A percentile compares a stretch with the other conserved stretches of the same genome.
phyloP scores from a whole-genome alignment of 1,140 invertebrate species.

The Lanistes nyassanus region DNA sequence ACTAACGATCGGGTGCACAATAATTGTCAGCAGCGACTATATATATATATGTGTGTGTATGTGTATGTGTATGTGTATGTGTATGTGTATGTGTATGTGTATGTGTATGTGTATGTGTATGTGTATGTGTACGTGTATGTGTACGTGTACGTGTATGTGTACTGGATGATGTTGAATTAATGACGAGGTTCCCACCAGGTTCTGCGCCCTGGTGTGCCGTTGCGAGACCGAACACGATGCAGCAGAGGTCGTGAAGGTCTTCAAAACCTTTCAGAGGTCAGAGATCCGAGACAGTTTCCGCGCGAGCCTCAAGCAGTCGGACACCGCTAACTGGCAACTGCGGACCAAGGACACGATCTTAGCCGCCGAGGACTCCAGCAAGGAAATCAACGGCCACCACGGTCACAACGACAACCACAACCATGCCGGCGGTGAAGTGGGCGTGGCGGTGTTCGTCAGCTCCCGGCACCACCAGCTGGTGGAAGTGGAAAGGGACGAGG shows the following conservation, averaged over 20 bases:
- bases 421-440: background rate
- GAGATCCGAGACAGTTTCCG: conserved; percentile 7
- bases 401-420: conserved; percentile 7
- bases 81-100: no score
- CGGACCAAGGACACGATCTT: background rate
- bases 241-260: conserved; percentile 6
- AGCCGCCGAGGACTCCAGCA: background rate
- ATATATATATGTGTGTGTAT: no score
- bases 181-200: no score
- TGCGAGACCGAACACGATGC: conserved; percentile 17
- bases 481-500: conserved; percentile 16
- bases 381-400: background rate
- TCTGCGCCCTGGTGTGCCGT: background rate
- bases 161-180: no score
- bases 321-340: conserved; percentile 22
- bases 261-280: conserved; percentile 4
- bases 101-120: no score
- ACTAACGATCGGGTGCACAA: no score
- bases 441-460: background rate
- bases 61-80: no score
- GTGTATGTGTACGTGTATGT: no score
- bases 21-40: no score
- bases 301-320: conserved; percentile 18
- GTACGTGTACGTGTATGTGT: no score
- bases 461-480: background rate